Base-by-base conservation (phyloP, 2,113 vertebrate species). In the Corythornis madagascariensis region DNA sequence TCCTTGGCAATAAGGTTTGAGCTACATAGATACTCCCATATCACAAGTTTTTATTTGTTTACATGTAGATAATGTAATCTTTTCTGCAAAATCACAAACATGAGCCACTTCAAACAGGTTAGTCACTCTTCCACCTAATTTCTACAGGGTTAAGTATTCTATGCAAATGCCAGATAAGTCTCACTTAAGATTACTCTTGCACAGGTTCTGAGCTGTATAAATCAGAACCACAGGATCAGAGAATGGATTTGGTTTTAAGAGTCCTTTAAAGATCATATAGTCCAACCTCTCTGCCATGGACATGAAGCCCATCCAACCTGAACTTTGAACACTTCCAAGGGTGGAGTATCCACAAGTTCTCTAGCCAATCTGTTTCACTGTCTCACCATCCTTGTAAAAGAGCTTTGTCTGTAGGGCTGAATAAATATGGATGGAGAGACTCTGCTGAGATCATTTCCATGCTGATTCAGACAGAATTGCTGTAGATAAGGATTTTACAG, bases 231-330 rank as follows among this genome's bases (percentile, higher is more conserved):
- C 2, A 47, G 35, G 77, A 69, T 69, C 14, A 72, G 13, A 45
- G 38, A 57, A 65, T 17, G 7, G 7, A n/a, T 94, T 83, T 31
- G 8, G 1, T 35, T 70, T 3, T 8, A 84, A 83, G 13, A 11
- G 10, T 21, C 25, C 4, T 75, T 66, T 45, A 56, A 81, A 83
- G 16, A 22, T n/a, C 3, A 2, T 15, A 10, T 15, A n/a, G 4
- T 43, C 11, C 28, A 56, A 11, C 1, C 3, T 4, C 9, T 2
- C 9, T 12, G 4, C 21, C 0, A 1, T 42, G 16, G 28, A 9
- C n/a, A 61, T 17, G 13, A 35, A 86, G 9, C 50, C 38, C 38
- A 38, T 38, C 38, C 38, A 38, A 38, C 38, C 38, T 38, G 38
- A 38, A 38, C 38, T 38, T 38, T 38, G 38, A 38, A 38, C 38